Evolutionary conservation across 1,140 invertebrate species (phyloP).

Genomic region (Acromyrmex heyeri): DNA sequence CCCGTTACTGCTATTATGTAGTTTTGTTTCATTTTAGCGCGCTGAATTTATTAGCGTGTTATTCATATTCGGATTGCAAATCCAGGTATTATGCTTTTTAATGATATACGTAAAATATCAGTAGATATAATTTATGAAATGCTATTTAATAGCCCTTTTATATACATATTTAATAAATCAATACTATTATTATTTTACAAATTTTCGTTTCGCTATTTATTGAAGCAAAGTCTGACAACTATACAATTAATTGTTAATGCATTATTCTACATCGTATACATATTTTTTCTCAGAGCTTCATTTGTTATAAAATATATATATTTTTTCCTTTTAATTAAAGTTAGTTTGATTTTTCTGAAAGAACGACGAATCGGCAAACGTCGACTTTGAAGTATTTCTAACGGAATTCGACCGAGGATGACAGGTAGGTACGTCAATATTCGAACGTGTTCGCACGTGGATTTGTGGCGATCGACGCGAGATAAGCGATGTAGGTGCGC

Average conservation of each 20-base stretch:
- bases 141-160: not conserved
- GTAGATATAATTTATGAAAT: not conserved
- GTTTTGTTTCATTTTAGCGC: not conserved
- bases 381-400: not conserved
- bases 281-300: too few relatives aligned
- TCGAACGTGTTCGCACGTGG: slow-evolving; percentile 48
- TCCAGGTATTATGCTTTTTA: not conserved
- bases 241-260: not conserved
- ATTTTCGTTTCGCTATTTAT: not conserved
- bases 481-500: slow-evolving; percentile 70
- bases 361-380: not conserved
- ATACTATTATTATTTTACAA: not conserved
- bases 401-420: slow-evolving; percentile 36
- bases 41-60: not conserved
- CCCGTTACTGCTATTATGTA: slow-evolving; percentile 4
- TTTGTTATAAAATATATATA: not conserved
- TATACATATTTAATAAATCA: not conserved
- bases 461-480: slow-evolving; percentile 57
- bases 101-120: not conserved
- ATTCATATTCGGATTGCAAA: not conserved
- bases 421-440: slow-evolving; percentile 60
- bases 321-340: not conserved
- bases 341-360: not conserved
- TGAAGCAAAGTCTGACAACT: not conserved
- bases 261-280: not conserved